phyloP scores from a whole-genome alignment of 2,888 invertebrate genomes.

The Pegoplata infirma region DNA sequence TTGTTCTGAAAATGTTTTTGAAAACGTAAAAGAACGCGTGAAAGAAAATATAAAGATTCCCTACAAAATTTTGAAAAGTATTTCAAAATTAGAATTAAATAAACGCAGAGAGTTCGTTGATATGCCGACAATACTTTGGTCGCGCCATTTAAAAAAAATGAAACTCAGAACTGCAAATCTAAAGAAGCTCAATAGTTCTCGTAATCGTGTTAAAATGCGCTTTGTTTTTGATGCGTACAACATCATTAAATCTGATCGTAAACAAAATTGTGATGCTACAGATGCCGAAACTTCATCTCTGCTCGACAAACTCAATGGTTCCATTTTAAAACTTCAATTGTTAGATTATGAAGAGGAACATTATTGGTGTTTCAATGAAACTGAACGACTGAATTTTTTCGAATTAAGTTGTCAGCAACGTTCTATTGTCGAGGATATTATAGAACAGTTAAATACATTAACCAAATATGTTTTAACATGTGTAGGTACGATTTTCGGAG shows the following conservation, averaged over 20 bases:
- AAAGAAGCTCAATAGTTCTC: too few relatives aligned
- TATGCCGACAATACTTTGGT: constrained; percentile 9
- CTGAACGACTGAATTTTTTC: constrained; percentile 69
- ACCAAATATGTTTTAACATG: constrained; percentile 65
- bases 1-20: constrained; percentile 62
- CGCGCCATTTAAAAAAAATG: neutral
- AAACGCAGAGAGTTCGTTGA: too few relatives aligned
- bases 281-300: too few relatives aligned
- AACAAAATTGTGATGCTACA: too few relatives aligned
- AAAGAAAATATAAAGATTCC: too few relatives aligned
- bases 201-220: constrained; percentile 61
- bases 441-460: constrained; percentile 62
- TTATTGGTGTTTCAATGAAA: constrained; percentile 77
- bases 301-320: constrained; percentile 56
- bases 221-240: constrained; percentile 38
- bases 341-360: constrained; percentile 75
- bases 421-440: constrained; percentile 48
- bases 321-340: constrained; percentile 71
- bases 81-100: neutral
- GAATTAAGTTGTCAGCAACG: constrained; percentile 67
- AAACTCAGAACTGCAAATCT: too few relatives aligned
- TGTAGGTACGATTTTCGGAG: constrained; percentile 64
- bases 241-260: neutral
- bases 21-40: neutral
- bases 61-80: too few relatives aligned